Conservation (phyloP, 2,797 vertebrate species). For the Acipenser ruthenus region DNA sequence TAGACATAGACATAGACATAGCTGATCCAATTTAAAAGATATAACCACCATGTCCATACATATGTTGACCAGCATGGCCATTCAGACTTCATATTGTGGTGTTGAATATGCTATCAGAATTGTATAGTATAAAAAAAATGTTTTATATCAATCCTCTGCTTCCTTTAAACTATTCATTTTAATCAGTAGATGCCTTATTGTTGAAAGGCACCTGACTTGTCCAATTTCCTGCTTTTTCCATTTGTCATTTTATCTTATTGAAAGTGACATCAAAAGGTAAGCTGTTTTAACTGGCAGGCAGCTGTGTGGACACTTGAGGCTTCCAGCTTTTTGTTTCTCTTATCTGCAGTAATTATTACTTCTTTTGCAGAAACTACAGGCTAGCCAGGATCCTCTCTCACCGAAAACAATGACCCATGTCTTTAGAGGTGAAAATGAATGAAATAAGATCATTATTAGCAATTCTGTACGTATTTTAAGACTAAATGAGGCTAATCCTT, state of each 20-base stretch:
- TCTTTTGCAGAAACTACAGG: neutral
- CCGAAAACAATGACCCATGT: no score
- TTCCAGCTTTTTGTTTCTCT: neutral
- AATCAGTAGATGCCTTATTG: neutral
- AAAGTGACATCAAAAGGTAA: neutral
- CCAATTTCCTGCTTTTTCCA: neutral
- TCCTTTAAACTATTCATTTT: neutral
- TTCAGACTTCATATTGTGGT: no score
- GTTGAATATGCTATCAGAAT: no score
- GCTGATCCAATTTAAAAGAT: no score
- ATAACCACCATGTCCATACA: no score
- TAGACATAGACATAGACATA: no score
- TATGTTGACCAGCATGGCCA: no score
- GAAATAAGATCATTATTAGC: neutral
- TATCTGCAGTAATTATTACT: neutral
- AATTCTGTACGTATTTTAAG: neutral
- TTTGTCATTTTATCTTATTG: neutral
- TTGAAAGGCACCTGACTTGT: neutral
- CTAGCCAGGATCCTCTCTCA: neutral
- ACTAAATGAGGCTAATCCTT: neutral
- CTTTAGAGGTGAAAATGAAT: neutral
- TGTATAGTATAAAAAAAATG: no score
- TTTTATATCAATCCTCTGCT: no score
- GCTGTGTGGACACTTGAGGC: neutral
- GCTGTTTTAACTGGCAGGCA: neutral